Conservation (phyloP, 1,140 invertebrate genomes). For the Fopius arisanus region DNA sequence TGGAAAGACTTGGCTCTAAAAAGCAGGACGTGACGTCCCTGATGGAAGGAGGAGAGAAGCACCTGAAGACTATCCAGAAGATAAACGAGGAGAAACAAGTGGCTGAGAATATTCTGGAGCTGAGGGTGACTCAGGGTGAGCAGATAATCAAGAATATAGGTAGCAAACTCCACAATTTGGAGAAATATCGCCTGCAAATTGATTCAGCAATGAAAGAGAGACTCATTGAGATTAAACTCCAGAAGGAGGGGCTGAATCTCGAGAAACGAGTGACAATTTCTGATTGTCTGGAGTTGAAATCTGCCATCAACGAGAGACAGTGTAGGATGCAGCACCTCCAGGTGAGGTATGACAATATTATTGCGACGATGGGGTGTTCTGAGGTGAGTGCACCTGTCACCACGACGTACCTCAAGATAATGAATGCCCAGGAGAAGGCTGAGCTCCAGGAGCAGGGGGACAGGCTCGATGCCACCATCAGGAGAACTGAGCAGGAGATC, state of each 20-base stretch:
- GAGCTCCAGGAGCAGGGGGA: slow-evolving; percentile 76
- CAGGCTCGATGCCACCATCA: slow-evolving; percentile 72
- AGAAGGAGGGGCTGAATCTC: slow-evolving; percentile 67
- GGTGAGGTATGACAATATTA: slow-evolving; percentile 53
- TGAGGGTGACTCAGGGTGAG: slow-evolving; percentile 68
- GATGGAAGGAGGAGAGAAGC: slow-evolving; percentile 68
- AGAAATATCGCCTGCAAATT: slow-evolving; percentile 68
- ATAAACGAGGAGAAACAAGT: slow-evolving; percentile 67
- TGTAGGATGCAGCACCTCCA: slow-evolving; percentile 70
- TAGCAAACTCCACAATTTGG: slow-evolving; percentile 68
- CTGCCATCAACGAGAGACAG: slow-evolving; percentile 66
- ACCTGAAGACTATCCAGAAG: slow-evolving; percentile 57
- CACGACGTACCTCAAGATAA: slow-evolving; percentile 73
- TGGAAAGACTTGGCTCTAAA: slow-evolving; percentile 53
- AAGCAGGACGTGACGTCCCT: slow-evolving; percentile 59
- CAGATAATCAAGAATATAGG: slow-evolving; percentile 63
- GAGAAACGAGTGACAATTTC: slow-evolving; percentile 68
- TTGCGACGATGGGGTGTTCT: slow-evolving; percentile 55
- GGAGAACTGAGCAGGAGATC: slow-evolving; percentile 75
- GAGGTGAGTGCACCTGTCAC: slow-evolving; percentile 69
- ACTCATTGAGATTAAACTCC: slow-evolving; percentile 68
- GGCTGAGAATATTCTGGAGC: slow-evolving; percentile 70
- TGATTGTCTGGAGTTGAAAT: slow-evolving; percentile 68
- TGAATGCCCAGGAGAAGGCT: slow-evolving; percentile 74
- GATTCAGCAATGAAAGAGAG: slow-evolving; percentile 73